Conservation (phyloP, 2,888 invertebrate species). For the Cerceris rybyensis region DNA sequence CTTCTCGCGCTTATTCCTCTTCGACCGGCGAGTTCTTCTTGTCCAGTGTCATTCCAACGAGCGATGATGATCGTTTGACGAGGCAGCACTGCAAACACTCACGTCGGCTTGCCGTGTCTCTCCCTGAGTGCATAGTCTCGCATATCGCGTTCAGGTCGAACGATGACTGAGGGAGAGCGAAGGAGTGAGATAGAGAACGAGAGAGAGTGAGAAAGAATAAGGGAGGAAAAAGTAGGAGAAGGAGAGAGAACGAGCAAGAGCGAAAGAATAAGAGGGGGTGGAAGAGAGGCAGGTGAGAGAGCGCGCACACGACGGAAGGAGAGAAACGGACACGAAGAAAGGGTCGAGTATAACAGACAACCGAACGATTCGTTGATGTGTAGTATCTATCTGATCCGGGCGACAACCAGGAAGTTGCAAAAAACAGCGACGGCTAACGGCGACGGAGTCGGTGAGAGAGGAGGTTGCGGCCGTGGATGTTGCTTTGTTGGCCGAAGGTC, state of each 20-base stretch:
- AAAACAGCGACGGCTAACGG: slow-evolving; percentile 22
- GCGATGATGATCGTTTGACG: slow-evolving; percentile 1
- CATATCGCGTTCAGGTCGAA: slow-evolving; percentile 15
- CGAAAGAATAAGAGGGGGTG: slow-evolving; percentile 10
- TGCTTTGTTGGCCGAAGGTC: slow-evolving; percentile 70
- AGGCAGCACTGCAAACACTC: slow-evolving; percentile 10
- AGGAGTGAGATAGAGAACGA: background rate
- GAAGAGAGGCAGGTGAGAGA: slow-evolving; percentile 2
- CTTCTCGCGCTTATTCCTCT: too few relatives aligned
- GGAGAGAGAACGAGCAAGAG: slow-evolving; percentile 9
- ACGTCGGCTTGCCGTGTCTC: slow-evolving; percentile 11
- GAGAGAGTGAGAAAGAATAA: slow-evolving; percentile 7
- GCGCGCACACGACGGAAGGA: background rate
- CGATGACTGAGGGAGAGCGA: slow-evolving; percentile 7
- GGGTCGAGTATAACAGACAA: background rate
- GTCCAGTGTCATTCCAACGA: background rate
- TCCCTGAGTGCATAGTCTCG: slow-evolving; percentile 18
- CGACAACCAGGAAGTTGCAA: slow-evolving; percentile 15
- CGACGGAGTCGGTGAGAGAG: slow-evolving; percentile 52
- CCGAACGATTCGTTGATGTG: background rate
- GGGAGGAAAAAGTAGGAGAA: background rate
- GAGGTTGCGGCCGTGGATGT: slow-evolving; percentile 63
- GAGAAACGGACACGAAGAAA: background rate
- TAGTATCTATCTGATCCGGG: background rate
- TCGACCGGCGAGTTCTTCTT: background rate